Base-by-base conservation (phyloP, 1,140 invertebrate species). In the Pseudobourletiella spinata region DNA sequence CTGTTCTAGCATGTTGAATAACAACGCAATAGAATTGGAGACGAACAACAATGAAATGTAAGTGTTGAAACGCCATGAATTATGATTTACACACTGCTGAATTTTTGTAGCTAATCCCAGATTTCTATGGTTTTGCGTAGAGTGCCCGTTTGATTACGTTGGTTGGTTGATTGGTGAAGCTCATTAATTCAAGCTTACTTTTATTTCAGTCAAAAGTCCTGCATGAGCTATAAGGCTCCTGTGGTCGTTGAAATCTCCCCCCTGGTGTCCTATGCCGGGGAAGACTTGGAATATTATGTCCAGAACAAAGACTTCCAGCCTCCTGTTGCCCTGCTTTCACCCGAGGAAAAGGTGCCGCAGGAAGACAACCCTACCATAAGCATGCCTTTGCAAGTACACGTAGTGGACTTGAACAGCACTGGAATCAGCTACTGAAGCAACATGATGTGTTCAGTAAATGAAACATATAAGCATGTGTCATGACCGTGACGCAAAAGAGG, bases 241-340 rank as follows among this genome's bases (percentile, higher is more conserved):
- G 80, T 91, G 44, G 78, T 85, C 35, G 84, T 88, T 71, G 95
- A 98, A 79, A 88, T 98, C 63, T 95, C 93, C 26, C 92, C 95
- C 14, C 75, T 95, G 0, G 75, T 95, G 0, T 93, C 91, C 0
- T 97, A 96, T 71, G 84, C 83, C 50, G 95, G 95, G 3, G 95
- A 95, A 77, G 85, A 86, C 71, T 78, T 95, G 35, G 77, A 79
- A 50, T 73, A 80, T 2, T 71, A 85, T 16, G 86, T 87, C 0
- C 76, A 79, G 59, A 82, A 82, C 26, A 84, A 86, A 73, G 80
- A 79, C 11, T 87, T 88, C 60, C 76, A 77, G n/a, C 82, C 83
- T n/a, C 86, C 86, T 29, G 74, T 84, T 54, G 28, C 60, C 16
- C 51, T 62, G 43, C 15, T 57, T 6, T 25, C 52, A 29, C 1